A percentile compares a stretch with the other conserved stretches of the same genome.
Evolutionary conservation across 2,113 vertebrate genomes (phyloP).

Genomic region (Anguilla rostrata): DNA sequence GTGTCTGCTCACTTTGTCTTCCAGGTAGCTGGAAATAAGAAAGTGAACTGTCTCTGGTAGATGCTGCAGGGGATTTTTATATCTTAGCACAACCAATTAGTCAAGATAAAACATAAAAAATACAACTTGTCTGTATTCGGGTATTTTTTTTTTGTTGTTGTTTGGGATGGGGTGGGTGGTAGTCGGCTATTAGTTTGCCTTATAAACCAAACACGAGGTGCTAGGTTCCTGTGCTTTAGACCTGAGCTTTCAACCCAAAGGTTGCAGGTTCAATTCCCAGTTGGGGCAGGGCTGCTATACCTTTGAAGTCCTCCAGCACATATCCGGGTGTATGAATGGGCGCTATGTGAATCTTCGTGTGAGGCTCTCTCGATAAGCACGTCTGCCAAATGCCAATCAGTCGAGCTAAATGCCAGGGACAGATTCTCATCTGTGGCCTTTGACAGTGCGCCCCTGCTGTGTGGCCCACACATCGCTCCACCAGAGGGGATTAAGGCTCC

Average conservation of each 20-base stretch:
- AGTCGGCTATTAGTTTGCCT: not conserved
- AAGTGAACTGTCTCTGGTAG: not conserved
- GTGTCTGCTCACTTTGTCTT: not conserved
- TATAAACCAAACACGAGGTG: not conserved
- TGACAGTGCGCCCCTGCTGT: not conserved
- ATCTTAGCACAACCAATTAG: not conserved
- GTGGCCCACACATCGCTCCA: not conserved
- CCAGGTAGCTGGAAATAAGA: not conserved
- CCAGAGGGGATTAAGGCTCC: not conserved
- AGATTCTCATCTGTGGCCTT: not conserved
- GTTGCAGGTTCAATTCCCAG: too few relatives aligned
- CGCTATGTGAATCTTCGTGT: too few relatives aligned
- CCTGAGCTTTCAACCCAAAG: too few relatives aligned
- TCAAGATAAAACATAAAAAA: not conserved
- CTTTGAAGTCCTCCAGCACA: not conserved
- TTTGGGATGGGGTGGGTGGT: not conserved
- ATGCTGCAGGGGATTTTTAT: not conserved
- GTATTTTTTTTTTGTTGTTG: not conserved
- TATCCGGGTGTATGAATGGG: not conserved
- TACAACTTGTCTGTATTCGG: not conserved
- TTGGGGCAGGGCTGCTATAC: not conserved
- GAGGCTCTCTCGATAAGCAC: constrained; percentile 14
- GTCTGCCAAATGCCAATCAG: not conserved
- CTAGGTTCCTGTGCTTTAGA: too few relatives aligned
- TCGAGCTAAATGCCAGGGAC: not conserved